A percentile compares a stretch with the other conserved stretches of the same genome.
These are phyloP conservation scores for Malurus elegans DNA, from an alignment of 2,113 vertebrate species.

Conservation along the genomic window DNA sequence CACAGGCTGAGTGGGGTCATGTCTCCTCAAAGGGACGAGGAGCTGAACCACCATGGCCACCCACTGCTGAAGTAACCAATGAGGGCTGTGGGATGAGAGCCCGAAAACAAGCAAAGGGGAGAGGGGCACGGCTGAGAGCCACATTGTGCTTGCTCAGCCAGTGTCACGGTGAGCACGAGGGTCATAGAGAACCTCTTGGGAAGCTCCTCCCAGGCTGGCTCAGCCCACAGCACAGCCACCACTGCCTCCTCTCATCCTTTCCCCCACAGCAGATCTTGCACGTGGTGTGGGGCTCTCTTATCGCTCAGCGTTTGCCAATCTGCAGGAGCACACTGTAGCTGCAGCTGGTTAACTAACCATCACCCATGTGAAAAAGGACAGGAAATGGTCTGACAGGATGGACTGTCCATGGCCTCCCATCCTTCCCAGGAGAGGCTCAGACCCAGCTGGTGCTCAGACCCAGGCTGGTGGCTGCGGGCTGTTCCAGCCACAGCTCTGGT, in stretches of 20 bases:
- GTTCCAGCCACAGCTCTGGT: neutral
- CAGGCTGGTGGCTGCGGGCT: fast-evolving
- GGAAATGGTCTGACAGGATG: neutral
- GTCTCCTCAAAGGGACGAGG: neutral
- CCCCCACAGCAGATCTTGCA: neutral
- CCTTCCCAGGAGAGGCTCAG: neutral
- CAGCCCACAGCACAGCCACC: neutral
- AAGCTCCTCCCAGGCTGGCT: fast-evolving
- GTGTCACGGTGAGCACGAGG: neutral
- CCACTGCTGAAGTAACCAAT: neutral
- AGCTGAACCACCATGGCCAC: neutral
- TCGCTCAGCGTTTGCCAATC: neutral
- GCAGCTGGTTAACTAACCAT: neutral
- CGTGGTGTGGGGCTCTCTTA: neutral
- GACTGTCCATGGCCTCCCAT: neutral
- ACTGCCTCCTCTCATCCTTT: fast-evolving
- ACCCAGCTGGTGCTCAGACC: neutral
- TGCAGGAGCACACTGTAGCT: neutral
- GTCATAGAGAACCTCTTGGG: neutral
- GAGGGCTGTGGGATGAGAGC: neutral
- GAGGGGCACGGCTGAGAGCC: neutral
- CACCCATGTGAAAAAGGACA: neutral
- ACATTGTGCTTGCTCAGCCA: conserved; percentile 46
- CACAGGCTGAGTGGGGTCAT: neutral
- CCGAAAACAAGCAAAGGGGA: neutral